phyloP scores from a whole-genome alignment of 2,888 invertebrate genomes.

The Aporophyla lueneburgensis region DNA sequence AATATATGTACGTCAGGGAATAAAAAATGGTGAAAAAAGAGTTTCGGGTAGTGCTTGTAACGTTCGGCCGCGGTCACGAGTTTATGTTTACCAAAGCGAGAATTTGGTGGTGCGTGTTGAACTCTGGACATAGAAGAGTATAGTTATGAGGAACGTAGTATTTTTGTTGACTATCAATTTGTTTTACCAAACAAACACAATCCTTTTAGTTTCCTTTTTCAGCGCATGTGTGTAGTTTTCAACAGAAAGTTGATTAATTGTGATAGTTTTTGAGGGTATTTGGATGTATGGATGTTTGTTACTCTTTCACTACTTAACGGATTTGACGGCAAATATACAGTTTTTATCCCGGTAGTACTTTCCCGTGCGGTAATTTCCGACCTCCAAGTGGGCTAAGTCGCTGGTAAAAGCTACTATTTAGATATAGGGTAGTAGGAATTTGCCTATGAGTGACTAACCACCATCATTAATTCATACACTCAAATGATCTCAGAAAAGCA shows the following conservation, averaged over 20 bases:
- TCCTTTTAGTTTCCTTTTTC: neutral
- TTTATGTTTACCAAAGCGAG: conserved; percentile 44
- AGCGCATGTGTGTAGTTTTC: neutral
- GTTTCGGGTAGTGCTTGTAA: conserved; percentile 55
- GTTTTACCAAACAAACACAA: neutral
- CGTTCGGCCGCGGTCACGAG: conserved; percentile 27
- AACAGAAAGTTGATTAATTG: neutral
- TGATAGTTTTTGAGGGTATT: too few relatives aligned
- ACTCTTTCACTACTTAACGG: too few relatives aligned
- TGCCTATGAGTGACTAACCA: neutral
- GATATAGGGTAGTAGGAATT: neutral
- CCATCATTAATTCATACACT: conserved; percentile 5
- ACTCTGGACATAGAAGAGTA: conserved; percentile 15
- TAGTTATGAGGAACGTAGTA: neutral
- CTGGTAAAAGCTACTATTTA: too few relatives aligned
- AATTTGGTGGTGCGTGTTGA: conserved; percentile 23
- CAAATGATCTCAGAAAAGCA: conserved; percentile 19
- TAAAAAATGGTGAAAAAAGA: conserved; percentile 62
- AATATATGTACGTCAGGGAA: conserved; percentile 77
- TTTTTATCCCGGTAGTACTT: too few relatives aligned
- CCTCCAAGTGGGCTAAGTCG: too few relatives aligned
- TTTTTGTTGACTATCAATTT: conserved; percentile 5
- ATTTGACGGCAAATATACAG: too few relatives aligned
- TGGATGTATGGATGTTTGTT: too few relatives aligned
- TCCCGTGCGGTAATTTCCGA: too few relatives aligned